Conservation (phyloP, 2,797 vertebrate species). For the Sebastes elongatus region DNA sequence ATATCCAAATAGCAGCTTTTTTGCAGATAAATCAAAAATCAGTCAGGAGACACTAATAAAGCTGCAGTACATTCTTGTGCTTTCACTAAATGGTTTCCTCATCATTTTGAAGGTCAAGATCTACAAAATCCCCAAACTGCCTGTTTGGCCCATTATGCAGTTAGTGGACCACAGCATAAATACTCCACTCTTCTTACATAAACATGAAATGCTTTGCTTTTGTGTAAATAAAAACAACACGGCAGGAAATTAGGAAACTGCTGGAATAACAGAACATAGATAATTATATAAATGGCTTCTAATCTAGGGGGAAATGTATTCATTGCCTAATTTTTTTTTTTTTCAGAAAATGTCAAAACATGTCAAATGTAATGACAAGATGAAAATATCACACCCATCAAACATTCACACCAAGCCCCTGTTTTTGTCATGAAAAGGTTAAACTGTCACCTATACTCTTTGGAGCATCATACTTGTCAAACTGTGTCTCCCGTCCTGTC, state of each 20-base stretch:
- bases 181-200: background rate
- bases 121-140: background rate
- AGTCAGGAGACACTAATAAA: background rate
- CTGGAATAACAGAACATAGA: constrained; percentile 7
- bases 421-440: constrained; percentile 3
- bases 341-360: constrained; percentile 5
- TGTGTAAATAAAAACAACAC: constrained; percentile 27
- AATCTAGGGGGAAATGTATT: background rate
- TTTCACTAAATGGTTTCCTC: background rate
- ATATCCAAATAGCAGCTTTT: background rate
- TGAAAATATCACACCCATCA: constrained; percentile 8
- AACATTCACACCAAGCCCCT: background rate
- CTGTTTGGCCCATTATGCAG: background rate
- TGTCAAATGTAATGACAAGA: constrained; percentile 1
- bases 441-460: background rate
- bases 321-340: background rate
- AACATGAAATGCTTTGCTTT: constrained; percentile 12
- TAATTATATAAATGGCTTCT: background rate
- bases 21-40: background rate
- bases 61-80: background rate
- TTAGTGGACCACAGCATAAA: background rate
- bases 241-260: constrained; percentile 25
- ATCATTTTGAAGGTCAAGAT: background rate
- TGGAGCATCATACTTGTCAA: background rate
- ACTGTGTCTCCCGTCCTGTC: constrained; percentile 8